Percentiles rank a stretch among this genome's conserved stretches.
These are phyloP conservation scores for Drosophila bipectinata DNA, from an alignment of 1,140 invertebrate species.

Conservation along the genomic window DNA sequence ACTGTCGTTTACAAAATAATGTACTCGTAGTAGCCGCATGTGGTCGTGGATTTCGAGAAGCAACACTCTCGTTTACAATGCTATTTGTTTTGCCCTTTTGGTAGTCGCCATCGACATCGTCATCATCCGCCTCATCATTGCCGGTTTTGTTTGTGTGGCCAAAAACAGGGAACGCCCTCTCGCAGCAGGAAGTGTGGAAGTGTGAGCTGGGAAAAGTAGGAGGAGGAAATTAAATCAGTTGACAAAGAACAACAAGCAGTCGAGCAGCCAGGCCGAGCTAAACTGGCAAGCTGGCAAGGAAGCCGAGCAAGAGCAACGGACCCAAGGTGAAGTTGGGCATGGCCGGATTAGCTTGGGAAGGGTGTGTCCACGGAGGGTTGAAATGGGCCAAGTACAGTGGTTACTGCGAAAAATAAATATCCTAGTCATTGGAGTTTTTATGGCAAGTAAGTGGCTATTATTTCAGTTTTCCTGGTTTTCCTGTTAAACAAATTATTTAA, in stretches of 20 bases:
- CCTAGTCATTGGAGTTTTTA: no score
- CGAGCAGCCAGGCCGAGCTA: constrained; percentile 9
- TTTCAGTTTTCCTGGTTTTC: no score
- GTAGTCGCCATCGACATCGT: constrained; percentile 59
- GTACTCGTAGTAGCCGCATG: constrained; percentile 57
- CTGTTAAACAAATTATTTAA: no score
- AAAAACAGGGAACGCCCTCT: constrained; percentile 73
- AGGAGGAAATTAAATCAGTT: constrained; percentile 79
- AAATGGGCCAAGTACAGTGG: constrained; percentile 22
- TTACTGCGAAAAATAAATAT: not conserved
- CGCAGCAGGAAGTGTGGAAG: constrained; percentile 64
- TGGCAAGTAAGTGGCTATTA: no score
- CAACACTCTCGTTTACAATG: constrained; percentile 61
- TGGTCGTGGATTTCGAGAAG: constrained; percentile 57
- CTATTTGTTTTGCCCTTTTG: constrained; percentile 67
- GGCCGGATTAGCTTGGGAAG: constrained; percentile 56
- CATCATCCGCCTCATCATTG: constrained; percentile 37
- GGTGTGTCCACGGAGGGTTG: constrained; percentile 43
- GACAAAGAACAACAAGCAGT: constrained; percentile 64
- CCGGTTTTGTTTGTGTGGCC: constrained; percentile 66
- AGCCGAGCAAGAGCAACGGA: constrained; percentile 14
- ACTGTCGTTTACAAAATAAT: constrained; percentile 38
- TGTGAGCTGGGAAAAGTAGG: constrained; percentile 34
- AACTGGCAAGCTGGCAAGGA: constrained; percentile 14
- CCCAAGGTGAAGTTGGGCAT: constrained; percentile 41